Conservation (phyloP, 2,797 vertebrate genomes). For the Lates japonicus region DNA sequence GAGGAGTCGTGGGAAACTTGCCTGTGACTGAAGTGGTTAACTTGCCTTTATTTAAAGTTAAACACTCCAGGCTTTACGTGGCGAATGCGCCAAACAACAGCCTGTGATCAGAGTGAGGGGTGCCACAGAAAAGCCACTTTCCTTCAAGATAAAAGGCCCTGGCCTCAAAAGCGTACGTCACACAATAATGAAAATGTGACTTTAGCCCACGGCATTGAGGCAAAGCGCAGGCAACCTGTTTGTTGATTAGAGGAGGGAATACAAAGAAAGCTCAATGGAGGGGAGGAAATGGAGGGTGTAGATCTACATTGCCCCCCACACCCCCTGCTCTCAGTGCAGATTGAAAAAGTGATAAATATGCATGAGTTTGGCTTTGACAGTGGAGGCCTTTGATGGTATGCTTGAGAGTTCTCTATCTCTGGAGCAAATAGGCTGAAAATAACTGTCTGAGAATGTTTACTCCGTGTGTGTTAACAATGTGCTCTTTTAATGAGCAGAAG, state of each 20-base stretch:
- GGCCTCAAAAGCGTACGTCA: conserved; percentile 62
- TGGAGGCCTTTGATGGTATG: conserved; percentile 76
- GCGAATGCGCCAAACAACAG: conserved; percentile 48
- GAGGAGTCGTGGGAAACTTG: conserved; percentile 72
- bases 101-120: conserved; percentile 64
- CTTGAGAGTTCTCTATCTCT: conserved; percentile 70
- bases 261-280: conserved; percentile 66
- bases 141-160: conserved; percentile 61
- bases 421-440: conserved; percentile 73
- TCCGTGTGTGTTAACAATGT: conserved; percentile 44
- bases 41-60: conserved; percentile 71
- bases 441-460: conserved; percentile 65
- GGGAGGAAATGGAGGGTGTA: conserved; percentile 69
- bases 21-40: conserved; percentile 61
- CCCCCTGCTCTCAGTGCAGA: conserved; percentile 70
- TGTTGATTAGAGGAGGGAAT: conserved; percentile 70
- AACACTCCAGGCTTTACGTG: conserved; percentile 65
- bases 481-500: conserved; percentile 59
- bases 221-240: conserved; percentile 69
- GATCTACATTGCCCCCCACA: conserved; percentile 31
- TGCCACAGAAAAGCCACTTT: conserved; percentile 67
- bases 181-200: conserved; percentile 80
- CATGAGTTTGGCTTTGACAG: conserved; percentile 77
- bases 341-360: conserved; percentile 86
- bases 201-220: conserved; percentile 67